Conservation (phyloP, 2,888 invertebrate species). For the Tenodera sinensis region DNA sequence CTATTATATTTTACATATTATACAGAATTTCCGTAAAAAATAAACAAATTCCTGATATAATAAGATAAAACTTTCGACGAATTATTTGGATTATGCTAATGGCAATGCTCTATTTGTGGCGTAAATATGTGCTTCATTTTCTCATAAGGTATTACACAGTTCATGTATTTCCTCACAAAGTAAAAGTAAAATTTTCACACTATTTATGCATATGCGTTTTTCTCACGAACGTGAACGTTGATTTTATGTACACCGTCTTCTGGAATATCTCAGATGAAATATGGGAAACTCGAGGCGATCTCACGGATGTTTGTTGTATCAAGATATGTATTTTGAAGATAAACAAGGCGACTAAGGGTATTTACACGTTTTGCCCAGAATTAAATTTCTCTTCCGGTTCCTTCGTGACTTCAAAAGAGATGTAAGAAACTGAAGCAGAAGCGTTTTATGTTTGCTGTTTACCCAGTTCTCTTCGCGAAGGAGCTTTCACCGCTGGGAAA, state of each 20-base stretch:
- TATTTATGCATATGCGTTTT: background rate
- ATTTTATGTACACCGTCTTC: background rate
- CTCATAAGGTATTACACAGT: too few relatives aligned
- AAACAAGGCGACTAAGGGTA: background rate
- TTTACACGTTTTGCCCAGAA: background rate
- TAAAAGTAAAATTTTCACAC: too few relatives aligned
- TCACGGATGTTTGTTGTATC: background rate
- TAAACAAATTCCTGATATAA: too few relatives aligned
- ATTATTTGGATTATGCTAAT: too few relatives aligned
- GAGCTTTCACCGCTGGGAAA: background rate
- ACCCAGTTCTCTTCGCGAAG: background rate
- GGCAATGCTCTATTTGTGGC: too few relatives aligned
- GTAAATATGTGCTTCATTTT: too few relatives aligned
- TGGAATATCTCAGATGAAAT: background rate
- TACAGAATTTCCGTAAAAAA: too few relatives aligned
- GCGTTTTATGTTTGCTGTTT: background rate
- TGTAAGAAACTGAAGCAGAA: background rate
- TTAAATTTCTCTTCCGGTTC: background rate
- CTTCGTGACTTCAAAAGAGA: background rate
- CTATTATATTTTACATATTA: too few relatives aligned
- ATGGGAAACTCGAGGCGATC: background rate
- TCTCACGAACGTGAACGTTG: background rate
- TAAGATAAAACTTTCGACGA: too few relatives aligned
- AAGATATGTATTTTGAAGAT: background rate
- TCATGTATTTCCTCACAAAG: too few relatives aligned